phyloP scores from a whole-genome alignment of 1,140 invertebrate genomes.

The Reticulitermes speratus region DNA sequence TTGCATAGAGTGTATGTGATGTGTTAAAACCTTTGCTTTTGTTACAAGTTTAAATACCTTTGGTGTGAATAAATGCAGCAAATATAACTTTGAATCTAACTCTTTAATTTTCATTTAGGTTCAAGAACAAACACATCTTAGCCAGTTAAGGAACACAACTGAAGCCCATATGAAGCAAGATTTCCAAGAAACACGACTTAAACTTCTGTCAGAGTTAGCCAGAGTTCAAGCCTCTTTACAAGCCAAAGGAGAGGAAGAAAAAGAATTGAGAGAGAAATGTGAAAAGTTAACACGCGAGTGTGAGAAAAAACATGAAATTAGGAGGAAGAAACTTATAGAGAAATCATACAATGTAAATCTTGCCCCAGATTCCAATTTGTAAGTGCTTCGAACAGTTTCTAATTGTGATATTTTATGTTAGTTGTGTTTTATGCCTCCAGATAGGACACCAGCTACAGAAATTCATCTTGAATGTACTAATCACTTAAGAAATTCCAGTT shows the following conservation, averaged over 20 bases:
- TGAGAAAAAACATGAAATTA: slow-evolving; percentile 24
- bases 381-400: not conserved
- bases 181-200: slow-evolving; percentile 39
- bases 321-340: slow-evolving; percentile 36
- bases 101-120: slow-evolving; percentile 33
- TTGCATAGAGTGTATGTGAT: no score
- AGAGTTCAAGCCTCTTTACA: slow-evolving; percentile 38
- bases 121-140: slow-evolving; percentile 38
- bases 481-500: no score
- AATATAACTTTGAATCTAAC: not conserved
- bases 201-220: slow-evolving; percentile 38
- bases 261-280: slow-evolving; percentile 38
- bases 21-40: no score
- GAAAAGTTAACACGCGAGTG: slow-evolving; percentile 36
- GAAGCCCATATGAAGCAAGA: slow-evolving; percentile 40
- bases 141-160: slow-evolving; percentile 37
- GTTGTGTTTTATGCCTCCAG: no score
- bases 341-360: slow-evolving; percentile 36
- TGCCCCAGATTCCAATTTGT: slow-evolving; percentile 20
- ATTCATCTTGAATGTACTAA: no score
- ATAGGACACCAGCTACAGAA: no score
- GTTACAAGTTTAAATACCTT: no score
- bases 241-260: slow-evolving; percentile 40
- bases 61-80: not conserved
- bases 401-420: no score